Evolutionary conservation across 2,888 invertebrate species (phyloP).

Genomic region (Amphipoea lucens): DNA sequence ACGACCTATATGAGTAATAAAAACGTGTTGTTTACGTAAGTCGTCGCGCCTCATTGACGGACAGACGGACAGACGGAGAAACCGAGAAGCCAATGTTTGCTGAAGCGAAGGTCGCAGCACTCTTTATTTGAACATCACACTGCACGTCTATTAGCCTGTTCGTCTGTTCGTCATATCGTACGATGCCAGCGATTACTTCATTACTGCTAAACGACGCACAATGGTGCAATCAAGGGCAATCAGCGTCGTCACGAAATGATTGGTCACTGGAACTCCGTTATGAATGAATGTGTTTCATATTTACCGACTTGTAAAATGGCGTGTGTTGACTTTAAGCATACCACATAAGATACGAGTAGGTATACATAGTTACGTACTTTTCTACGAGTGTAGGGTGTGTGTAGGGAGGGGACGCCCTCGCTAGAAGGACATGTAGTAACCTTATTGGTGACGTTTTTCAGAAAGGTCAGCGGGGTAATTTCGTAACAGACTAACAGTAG

Average conservation of each 20-base stretch:
- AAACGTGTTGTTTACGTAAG: slow-evolving; percentile 52
- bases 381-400: not conserved
- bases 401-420: not conserved
- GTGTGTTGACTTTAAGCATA: not conserved
- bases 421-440: not conserved
- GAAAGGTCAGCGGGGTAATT: not conserved
- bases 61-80: slow-evolving; percentile 6
- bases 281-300: slow-evolving; percentile 41
- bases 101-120: slow-evolving; percentile 53
- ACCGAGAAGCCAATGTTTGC: slow-evolving; percentile 56
- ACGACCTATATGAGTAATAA: slow-evolving; percentile 14
- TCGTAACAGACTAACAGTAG: not conserved
- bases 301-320: slow-evolving; percentile 24
- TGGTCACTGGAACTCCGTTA: slow-evolving; percentile 23
- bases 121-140: slow-evolving; percentile 54
- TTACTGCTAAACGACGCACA: slow-evolving; percentile 70
- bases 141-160: slow-evolving; percentile 15
- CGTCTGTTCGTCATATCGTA: slow-evolving; percentile 44
- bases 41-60: slow-evolving; percentile 36
- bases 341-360: too few species aligned
- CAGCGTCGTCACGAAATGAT: slow-evolving; percentile 62
- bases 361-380: not conserved
- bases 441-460: not conserved
- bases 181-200: slow-evolving; percentile 70
- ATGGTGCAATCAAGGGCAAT: slow-evolving; percentile 66